phyloP scores from a whole-genome alignment of 2,888 invertebrate species.

The Tipula lateralis region DNA sequence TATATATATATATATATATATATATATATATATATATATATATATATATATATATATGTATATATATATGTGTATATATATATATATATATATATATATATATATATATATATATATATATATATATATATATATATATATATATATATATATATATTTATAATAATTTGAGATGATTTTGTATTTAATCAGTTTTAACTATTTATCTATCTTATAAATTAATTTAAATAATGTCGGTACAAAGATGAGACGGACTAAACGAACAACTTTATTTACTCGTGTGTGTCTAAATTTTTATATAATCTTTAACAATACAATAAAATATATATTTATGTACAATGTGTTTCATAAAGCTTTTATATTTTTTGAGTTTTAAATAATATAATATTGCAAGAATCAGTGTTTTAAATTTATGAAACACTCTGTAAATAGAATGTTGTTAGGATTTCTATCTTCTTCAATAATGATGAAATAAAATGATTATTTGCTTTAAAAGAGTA shows the following conservation, averaged over 20 bases:
- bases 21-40: slow-evolving; percentile 4
- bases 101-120: neutral
- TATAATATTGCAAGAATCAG: no score
- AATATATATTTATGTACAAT: neutral
- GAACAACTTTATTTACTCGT: no score
- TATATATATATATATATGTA: slow-evolving; percentile 15
- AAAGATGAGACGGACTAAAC: neutral
- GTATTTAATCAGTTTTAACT: no score
- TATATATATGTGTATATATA: slow-evolving; percentile 6
- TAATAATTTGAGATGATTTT: no score
- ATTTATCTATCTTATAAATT: no score
- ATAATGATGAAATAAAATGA: neutral
- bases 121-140: neutral
- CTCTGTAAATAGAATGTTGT: neutral
- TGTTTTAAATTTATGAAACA: neutral
- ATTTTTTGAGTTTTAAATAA: no score
- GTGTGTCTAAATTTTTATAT: no score
- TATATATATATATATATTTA: neutral
- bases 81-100: slow-evolving; percentile 19
- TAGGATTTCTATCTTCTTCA: neutral
- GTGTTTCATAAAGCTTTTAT: neutral
- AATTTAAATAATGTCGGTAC: no score
- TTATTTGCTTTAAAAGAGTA: neutral
- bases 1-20: slow-evolving; percentile 15
- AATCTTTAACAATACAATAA: neutral